These are phyloP conservation scores for Mallotus villosus DNA, from an alignment of 2,797 vertebrate genomes.

Conservation along the genomic window DNA sequence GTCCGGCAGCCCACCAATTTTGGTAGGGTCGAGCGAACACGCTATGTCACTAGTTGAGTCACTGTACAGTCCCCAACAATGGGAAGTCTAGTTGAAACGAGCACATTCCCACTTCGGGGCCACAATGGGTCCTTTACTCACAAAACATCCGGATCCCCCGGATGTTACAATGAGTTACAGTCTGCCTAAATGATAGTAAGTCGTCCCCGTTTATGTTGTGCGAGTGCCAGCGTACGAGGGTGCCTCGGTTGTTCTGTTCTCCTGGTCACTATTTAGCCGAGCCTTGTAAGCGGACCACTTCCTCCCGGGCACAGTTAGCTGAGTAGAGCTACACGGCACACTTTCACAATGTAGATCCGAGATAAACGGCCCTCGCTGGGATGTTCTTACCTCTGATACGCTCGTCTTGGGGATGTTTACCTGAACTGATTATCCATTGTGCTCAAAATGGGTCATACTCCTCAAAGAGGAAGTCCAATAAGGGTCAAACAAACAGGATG, in stretches of 20 bases:
- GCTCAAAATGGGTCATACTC: slow-evolving; percentile 1
- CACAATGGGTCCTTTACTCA: slow-evolving; percentile 29
- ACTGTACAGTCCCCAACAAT: slow-evolving; percentile 37
- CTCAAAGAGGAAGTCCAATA: slow-evolving; percentile 24
- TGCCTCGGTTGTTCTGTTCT: slow-evolving; percentile 30
- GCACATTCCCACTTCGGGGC: slow-evolving; percentile 28
- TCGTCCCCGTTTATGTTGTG: slow-evolving; percentile 5
- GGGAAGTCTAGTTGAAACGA: slow-evolving; percentile 25
- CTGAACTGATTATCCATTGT: slow-evolving; percentile 37
- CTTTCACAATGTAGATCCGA: not conserved
- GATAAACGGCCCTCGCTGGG: not conserved
- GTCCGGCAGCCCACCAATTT: slow-evolving; percentile 29
- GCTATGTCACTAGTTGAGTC: slow-evolving; percentile 43
- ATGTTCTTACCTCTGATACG: slow-evolving; percentile 9
- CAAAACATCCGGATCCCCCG: slow-evolving; percentile 15
- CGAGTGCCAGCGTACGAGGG: slow-evolving; percentile 1
- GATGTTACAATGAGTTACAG: slow-evolving; percentile 27
- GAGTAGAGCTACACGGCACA: not conserved
- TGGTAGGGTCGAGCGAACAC: slow-evolving; percentile 33
- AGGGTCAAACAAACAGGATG: slow-evolving; percentile 31
- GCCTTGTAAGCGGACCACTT: slow-evolving; percentile 1
- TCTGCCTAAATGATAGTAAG: slow-evolving; percentile 16
- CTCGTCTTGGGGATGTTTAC: slow-evolving; percentile 24
- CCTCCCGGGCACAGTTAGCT: not conserved
- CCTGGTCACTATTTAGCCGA: slow-evolving; percentile 17